A percentile compares a stretch with the other conserved stretches of the same genome.
These are phyloP conservation scores for Pheosia tremula DNA, from an alignment of 2,888 invertebrate species.

Conservation along the genomic window DNA sequence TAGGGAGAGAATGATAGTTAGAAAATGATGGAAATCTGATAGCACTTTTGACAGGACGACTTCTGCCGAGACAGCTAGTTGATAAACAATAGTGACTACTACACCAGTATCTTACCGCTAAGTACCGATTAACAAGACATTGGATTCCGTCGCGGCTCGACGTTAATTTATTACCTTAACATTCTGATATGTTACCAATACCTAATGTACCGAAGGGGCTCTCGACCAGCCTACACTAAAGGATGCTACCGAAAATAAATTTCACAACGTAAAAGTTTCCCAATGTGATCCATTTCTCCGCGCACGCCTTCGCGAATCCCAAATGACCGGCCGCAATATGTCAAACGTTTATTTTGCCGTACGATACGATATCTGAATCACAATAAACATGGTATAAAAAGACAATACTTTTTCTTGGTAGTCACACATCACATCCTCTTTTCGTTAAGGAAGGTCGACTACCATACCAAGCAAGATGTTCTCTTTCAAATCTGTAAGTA, in stretches of 20 bases:
- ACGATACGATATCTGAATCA: slow-evolving; percentile 77
- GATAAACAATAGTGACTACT: too few relatives aligned
- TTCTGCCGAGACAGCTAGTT: not conserved
- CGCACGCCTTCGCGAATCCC: slow-evolving; percentile 73
- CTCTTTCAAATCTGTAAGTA: slow-evolving; percentile 80
- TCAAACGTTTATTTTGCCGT: slow-evolving; percentile 71
- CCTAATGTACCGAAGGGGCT: not conserved
- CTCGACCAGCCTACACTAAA: slow-evolving; percentile 8
- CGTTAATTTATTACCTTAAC: not conserved
- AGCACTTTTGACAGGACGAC: not conserved
- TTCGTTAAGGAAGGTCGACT: slow-evolving; percentile 75
- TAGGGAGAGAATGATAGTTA: too few relatives aligned
- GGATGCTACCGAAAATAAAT: slow-evolving; percentile 41
- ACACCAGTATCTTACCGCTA: not conserved
- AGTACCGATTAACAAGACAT: not conserved
- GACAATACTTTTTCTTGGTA: slow-evolving; percentile 57
- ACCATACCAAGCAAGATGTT: slow-evolving; percentile 74
- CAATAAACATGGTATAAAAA: slow-evolving; percentile 79
- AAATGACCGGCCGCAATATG: slow-evolving; percentile 73
- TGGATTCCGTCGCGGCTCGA: not conserved
- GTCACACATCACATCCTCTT: slow-evolving; percentile 75
- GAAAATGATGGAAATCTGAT: too few relatives aligned
- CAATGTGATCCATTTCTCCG: slow-evolving; percentile 80
- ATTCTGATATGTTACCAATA: not conserved
- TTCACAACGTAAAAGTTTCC: slow-evolving; percentile 69